Base-by-base conservation (phyloP, 2,797 vertebrate species). In the Botia kubotai region DNA sequence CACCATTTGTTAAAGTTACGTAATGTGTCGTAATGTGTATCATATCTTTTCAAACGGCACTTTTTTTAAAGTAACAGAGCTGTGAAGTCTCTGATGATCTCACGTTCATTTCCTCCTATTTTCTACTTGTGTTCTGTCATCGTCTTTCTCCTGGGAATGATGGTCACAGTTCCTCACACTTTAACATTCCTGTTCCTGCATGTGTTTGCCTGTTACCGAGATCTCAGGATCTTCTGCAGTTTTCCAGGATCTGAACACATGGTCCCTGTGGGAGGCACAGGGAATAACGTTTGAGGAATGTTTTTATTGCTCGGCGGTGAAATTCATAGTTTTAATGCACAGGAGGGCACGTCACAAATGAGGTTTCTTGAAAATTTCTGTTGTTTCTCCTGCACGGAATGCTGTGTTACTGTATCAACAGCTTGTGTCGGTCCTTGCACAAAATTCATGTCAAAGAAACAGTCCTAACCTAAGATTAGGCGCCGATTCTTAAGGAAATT, bases 261-360 rank as follows among this genome's bases (percentile, higher is more conserved):
- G 1, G 8, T 8, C 0, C 43, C 43, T 46, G 43, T 46, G 43
- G 10, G 8, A 46, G 10, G 43, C 43, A 46, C 10, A 46, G 11
- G 43, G 43, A 46, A 39, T 91, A 89, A 89, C 89, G 87, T 85
- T 72, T 80, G 77, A 88, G 90, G 89, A 90, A 90, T 87, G 86
- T 87, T 91, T 91, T 90, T 90, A 91, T 92, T 90, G 88, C 90
- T 84, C 84, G 92, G 92, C 92, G 91, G 91, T 93, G 91, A 92
- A 70, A 86, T 86, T 86, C 88, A 84, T 43, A 43, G 87, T 87
- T 91, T 93, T 90, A 91, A 91, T 84, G 87, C 89, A 88, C 26
- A 80, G 86, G 83, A 33, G 33, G 33, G 33, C 33, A 33, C 33
- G 4, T 33, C 33, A 33, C 4, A 33, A 33, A 33, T 3, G 1